These are phyloP conservation scores for Hemibagrus guttatus DNA, from an alignment of 2,797 vertebrate species.

Conservation along the genomic window DNA sequence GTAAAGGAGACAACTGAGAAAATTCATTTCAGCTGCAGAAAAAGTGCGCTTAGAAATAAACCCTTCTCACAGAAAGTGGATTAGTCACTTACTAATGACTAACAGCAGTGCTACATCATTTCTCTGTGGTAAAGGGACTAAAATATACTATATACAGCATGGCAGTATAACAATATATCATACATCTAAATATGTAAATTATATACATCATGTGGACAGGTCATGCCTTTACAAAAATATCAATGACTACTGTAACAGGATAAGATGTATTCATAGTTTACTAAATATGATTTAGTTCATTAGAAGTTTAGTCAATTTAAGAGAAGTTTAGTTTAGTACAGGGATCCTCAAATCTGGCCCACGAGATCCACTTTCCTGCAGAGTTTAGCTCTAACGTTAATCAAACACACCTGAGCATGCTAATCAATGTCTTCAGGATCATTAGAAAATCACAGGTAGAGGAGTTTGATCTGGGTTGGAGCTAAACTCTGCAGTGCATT, in stretches of 20 bases:
- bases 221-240: not conserved
- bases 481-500: too few relatives aligned
- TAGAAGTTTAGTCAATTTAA: too few relatives aligned
- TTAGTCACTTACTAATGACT: conserved; percentile 48
- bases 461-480: too few relatives aligned
- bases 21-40: not conserved
- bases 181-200: not conserved
- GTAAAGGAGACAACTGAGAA: conserved; percentile 3
- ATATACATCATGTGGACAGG: not conserved
- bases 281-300: not conserved
- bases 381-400: too few relatives aligned
- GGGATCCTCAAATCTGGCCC: too few relatives aligned
- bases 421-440: too few relatives aligned
- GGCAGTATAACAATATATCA: not conserved
- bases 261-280: not conserved
- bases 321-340: not conserved
- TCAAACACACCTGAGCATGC: too few relatives aligned
- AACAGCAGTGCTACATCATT: conserved; percentile 31
- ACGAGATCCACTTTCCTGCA: too few relatives aligned
- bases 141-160: not conserved
- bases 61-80: conserved; percentile 1
- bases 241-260: not conserved
- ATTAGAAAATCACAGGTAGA: too few relatives aligned
- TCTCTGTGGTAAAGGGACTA: not conserved
- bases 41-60: conserved; percentile 1